phyloP scores from a whole-genome alignment of 2,113 vertebrate genomes.

The Chaenogobius annularis region DNA sequence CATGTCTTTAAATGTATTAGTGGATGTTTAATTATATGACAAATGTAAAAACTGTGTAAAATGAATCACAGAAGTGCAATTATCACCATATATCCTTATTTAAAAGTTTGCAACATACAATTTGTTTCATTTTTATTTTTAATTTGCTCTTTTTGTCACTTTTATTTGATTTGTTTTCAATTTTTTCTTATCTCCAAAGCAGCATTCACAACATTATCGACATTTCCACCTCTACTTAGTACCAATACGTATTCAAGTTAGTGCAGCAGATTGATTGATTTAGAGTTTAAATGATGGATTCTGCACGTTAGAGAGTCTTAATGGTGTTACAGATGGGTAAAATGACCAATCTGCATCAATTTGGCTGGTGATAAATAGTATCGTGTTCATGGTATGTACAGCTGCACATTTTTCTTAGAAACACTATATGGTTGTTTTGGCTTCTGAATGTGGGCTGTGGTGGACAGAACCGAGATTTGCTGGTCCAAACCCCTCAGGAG shows the following conservation, averaged over 20 bases:
- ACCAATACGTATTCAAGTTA: neutral
- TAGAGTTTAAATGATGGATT: neutral
- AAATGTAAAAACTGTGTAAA: too few species aligned
- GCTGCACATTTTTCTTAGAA: constrained; percentile 11
- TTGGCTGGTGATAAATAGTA: neutral
- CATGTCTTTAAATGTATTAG: too few species aligned
- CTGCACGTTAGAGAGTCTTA: neutral
- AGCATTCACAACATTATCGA: too few species aligned
- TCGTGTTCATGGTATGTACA: neutral
- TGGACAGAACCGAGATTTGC: constrained; percentile 27
- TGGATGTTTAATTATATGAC: too few species aligned
- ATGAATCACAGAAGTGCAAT: too few species aligned
- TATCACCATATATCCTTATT: too few species aligned
- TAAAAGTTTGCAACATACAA: too few species aligned
- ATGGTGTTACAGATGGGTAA: neutral
- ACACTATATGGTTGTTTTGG: constrained; percentile 35
- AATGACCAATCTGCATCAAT: neutral
- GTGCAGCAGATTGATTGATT: neutral
- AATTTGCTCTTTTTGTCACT: too few species aligned
- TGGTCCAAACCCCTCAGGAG: constrained; percentile 39
- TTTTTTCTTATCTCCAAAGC: too few species aligned
- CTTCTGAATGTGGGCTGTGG: constrained; percentile 27
- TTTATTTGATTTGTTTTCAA: too few species aligned
- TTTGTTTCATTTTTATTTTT: too few species aligned
- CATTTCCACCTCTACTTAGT: neutral